phyloP scores from a whole-genome alignment of 2,113 vertebrate species.

The Suricata suricatta region DNA sequence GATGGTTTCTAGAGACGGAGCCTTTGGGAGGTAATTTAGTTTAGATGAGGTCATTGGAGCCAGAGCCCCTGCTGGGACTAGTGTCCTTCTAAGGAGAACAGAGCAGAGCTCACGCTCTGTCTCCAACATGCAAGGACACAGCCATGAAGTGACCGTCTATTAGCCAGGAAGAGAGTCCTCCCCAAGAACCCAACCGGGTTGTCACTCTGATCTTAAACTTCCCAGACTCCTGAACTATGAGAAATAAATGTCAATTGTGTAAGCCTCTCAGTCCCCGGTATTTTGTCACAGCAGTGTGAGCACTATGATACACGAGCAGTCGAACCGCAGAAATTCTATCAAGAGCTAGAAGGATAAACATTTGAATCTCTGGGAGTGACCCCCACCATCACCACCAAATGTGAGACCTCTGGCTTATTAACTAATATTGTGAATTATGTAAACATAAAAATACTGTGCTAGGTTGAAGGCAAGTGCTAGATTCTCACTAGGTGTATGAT shows the following conservation, averaged over 20 bases:
- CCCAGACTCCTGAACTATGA: background rate
- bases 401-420: background rate
- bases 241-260: background rate
- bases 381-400: background rate
- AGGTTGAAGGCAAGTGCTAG: background rate
- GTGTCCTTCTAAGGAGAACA: background rate
- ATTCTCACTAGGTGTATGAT: background rate
- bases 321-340: background rate
- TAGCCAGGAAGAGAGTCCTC: background rate
- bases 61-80: fast-evolving
- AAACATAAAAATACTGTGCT: background rate
- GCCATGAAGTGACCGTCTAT: background rate
- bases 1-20: background rate
- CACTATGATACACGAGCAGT: background rate
- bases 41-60: background rate
- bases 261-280: background rate
- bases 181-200: background rate
- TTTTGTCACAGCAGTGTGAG: background rate
- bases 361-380: background rate
- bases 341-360: background rate
- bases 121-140: background rate
- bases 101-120: background rate
- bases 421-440: background rate
- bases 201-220: background rate
- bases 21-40: background rate